Evolutionary conservation across 2,797 vertebrate species (phyloP), one percentile per base, ranked within the genome.

Genomic region (Brachyalestes nurse): DNA sequence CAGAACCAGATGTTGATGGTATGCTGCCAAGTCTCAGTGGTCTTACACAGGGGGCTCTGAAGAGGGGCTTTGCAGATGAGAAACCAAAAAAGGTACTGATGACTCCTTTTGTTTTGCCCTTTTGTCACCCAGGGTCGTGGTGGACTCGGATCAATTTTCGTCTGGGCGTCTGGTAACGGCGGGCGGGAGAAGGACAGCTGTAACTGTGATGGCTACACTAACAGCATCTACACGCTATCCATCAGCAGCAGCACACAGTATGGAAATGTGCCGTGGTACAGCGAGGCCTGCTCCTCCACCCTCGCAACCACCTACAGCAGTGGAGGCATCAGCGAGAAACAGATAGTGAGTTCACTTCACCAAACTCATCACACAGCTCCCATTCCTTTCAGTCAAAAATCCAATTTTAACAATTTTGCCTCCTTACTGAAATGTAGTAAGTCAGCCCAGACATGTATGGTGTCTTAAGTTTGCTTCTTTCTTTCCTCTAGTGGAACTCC

Each of bases 111-210:
- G 21, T 16, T 71, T 62, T 6, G 42, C 7, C 57, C 49, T 57
- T 42, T 40, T 34, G 34, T 34, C 34, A 34, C 5, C 34, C 89
- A 96, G 96, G 96, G 98, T 17, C 93, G 97, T 82, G 93, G 90
- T 72, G 96, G 96, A 60, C 94, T 93, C 81, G 98, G 98, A 76
- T 99, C 97, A 7, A 91, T 99, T 77, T 99, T 96, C 72, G 95
- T 99, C 8, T 99, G 98, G 97, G 96, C 97, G 0, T 97, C 98
- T 2, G 97, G 98, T 82, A 97, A 96, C 74, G 98, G 98, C 1
- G 97, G 97, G 51, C 93, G 89, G 73, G 95, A 90, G 85, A 94
- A 96, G 78, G 97, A 99, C 90, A 96, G 99, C 88, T 99, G 97
- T 78, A 97, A 97, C 75, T 99, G 97, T 58, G 97, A 99, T 0